Evolutionary conservation across 2,888 invertebrate genomes (phyloP), one percentile per base, ranked within the genome.

Genomic region (Diadromus collaris): DNA sequence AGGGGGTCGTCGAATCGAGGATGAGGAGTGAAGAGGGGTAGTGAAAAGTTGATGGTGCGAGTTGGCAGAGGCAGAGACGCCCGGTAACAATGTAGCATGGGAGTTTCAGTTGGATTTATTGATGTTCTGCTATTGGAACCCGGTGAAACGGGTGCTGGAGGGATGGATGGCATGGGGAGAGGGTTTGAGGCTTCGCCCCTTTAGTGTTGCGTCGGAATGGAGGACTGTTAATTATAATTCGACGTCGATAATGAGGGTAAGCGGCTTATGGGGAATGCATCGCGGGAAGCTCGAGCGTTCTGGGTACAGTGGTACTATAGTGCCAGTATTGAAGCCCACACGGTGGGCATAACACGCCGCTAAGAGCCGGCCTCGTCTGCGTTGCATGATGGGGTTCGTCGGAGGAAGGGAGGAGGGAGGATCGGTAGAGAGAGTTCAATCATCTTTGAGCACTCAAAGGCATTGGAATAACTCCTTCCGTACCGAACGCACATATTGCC

Each of bases 231-330:
- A 86, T 88, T 87, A 87, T 88, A 86, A 87, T 88, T 87, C 84
- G 82, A 87, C 81, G 83, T 86, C 84, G 85, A 86, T 88, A 88
- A 88, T 88, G 87, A 88, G 86, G 83, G 78, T 87, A 88, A 88
- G 88, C 86, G 80, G 87, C 86, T 88, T 88, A 87, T 75, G 72
- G 61, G 65, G 81, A 77, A 81, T 82, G 80, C 83, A 82, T 82
- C 78, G 71, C 65, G 82, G 81, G 82, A 83, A 71, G 64, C 54
- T 51, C 51, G 63, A 61, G 71, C 76, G 34, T 64, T 29, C 27
- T n/a, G 21, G 38, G 44, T 56, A 69, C n/a, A 24, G 21, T 73
- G 13, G 38, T 63, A 51, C 61, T 72, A 65, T 73, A 65, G 69
- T 73, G 24, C 56, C 70, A 21, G 67, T 74, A 68, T 67, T 65